Base-by-base conservation (phyloP, 2,888 invertebrate genomes). In the Hyposoter dolosus region DNA sequence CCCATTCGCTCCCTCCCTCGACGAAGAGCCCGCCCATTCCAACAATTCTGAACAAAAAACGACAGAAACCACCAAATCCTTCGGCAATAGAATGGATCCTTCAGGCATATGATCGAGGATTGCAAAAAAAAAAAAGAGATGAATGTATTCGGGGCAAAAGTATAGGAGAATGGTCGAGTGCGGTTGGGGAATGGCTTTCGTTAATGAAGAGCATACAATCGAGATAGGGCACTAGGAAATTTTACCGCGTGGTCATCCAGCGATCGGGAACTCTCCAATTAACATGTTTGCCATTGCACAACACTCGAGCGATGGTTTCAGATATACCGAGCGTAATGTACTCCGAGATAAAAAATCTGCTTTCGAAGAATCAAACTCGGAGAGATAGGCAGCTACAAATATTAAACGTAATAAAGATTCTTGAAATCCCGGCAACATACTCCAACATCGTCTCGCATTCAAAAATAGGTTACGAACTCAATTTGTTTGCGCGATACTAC, bases 191-290 rank as follows among this genome's bases (percentile, higher is more conserved):
- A n/a, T 71, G 66, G 32, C 66, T 32, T 60, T 50, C 28, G 53
- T 76, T 65, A 76, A 76, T 56, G 79, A 60, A 56, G 74, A 68
- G 83, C 66, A 79, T 66, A 83, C 83, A 83, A 79, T 47, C 68
- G 23, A n/a, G 40, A 60, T 35, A 35, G 65, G 77, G 17, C 17
- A 79, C 53, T 68, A 56, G 66, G 4, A 74, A 66, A 68, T 66
- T 56, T 68, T 56, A 15, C 45, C 60, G 56, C 60, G 56, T 43
- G 74, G 56, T 74, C 74, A 45, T 56, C n/a, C 69, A 50, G 56
- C 28, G 47, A 78, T 84, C 72, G 66, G 82, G 72, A 77, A 82
- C 28, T 12, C 81, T 74, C 72, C 65, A 79, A 85, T 80, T 85
- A 82, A 80, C 79, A 53, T 75, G 75, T 83, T 83, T 83, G 60